These are phyloP conservation scores for Pristionchus japonicus DNA, from an alignment of 2,888 invertebrate genomes.

Conservation along the genomic window DNA sequence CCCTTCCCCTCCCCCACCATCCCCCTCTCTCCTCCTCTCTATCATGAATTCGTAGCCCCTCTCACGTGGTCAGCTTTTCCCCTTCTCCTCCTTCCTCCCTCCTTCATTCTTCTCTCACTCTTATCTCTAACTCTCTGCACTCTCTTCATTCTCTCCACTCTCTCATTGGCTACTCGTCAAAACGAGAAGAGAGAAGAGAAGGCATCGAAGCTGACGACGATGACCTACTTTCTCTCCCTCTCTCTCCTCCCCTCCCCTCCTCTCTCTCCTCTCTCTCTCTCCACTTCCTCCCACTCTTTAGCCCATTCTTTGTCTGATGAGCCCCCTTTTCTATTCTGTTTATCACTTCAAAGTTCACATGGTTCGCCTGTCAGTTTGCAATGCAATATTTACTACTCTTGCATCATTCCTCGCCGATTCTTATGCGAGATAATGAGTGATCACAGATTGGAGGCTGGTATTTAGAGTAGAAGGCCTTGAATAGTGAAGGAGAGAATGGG, in stretches of 20 bases:
- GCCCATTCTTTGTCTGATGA: not conserved
- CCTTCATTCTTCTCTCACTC: not conserved
- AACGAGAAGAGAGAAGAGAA: not conserved
- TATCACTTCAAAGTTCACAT: not conserved
- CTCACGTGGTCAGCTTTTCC: conserved; percentile 32
- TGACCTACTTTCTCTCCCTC: not conserved
- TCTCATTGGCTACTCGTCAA: not conserved
- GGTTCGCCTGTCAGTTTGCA: not conserved
- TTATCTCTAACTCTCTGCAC: conserved; percentile 36
- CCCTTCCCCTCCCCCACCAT: not conserved
- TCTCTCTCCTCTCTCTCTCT: not conserved
- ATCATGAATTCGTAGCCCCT: conserved; percentile 14
- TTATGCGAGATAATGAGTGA: not conserved
- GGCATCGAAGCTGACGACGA: not conserved
- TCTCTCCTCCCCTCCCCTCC: conserved; percentile 27
- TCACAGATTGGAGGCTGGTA: not conserved
- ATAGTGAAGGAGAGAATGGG: not conserved
- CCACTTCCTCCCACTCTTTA: not conserved
- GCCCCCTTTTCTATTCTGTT: not conserved
- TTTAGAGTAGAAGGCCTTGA: not conserved
- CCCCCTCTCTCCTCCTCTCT: not conserved
- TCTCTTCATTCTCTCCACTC: not conserved
- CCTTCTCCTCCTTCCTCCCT: not conserved
- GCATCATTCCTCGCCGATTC: not conserved
- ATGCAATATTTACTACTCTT: not conserved